These are phyloP conservation scores for Diplodus puntazzo DNA, from an alignment of 2,797 vertebrate species.

Conservation along the genomic window DNA sequence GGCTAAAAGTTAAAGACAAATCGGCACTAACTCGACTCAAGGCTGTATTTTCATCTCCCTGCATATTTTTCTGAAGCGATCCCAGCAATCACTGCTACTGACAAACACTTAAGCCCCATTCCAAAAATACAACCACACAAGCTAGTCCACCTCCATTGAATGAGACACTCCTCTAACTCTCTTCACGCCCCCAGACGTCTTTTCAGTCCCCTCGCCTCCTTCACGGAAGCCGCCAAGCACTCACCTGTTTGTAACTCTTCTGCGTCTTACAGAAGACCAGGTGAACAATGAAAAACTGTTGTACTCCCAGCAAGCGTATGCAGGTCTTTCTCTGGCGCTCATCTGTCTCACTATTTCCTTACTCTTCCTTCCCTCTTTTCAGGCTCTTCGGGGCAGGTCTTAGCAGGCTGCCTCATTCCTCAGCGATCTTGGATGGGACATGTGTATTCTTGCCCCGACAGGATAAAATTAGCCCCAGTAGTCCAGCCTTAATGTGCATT, in stretches of 20 bases:
- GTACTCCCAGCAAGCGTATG: slow-evolving; percentile 34
- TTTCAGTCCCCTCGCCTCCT: not conserved
- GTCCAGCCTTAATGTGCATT: slow-evolving; percentile 59
- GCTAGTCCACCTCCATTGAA: not conserved
- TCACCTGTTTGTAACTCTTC: slow-evolving; percentile 76
- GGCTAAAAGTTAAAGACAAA: slow-evolving; percentile 14
- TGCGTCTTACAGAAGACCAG: slow-evolving; percentile 74
- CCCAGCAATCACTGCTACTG: not conserved
- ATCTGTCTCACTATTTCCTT: slow-evolving; percentile 38
- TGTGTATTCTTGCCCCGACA: slow-evolving; percentile 76
- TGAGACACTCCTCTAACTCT: not conserved
- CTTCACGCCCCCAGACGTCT: not conserved
- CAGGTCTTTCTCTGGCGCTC: slow-evolving; percentile 33
- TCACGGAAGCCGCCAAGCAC: slow-evolving; percentile 7
- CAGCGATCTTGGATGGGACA: slow-evolving; percentile 60
- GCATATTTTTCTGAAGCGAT: not conserved
- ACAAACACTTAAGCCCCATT: not conserved
- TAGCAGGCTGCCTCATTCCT: slow-evolving; percentile 86
- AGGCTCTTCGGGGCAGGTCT: slow-evolving; percentile 76
- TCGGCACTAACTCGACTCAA: slow-evolving; percentile 6
- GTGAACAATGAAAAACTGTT: slow-evolving; percentile 19
- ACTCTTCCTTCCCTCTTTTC: slow-evolving; percentile 42
- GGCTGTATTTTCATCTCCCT: not conserved
- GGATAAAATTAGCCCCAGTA: slow-evolving; percentile 64
- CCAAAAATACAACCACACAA: not conserved